phyloP scores from a whole-genome alignment of 2,797 vertebrate genomes.

The Melanogrammus aeglefinus region DNA sequence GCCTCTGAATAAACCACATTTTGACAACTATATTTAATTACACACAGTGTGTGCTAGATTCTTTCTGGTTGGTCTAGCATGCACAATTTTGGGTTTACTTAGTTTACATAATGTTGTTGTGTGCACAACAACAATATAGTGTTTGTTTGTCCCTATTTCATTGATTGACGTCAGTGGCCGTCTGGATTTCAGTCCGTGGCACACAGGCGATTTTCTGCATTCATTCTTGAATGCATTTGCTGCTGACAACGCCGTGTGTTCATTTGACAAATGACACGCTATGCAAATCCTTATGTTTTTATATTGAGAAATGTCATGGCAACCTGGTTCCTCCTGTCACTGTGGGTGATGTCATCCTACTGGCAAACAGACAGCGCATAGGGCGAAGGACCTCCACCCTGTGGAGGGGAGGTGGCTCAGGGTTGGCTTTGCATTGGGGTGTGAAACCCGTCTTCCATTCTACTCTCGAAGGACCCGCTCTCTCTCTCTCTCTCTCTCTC shows the following conservation, averaged over 20 bases:
- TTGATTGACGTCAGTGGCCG: neutral
- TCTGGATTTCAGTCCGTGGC: neutral
- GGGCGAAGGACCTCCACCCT: neutral
- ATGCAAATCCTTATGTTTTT: neutral
- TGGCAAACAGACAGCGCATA: neutral
- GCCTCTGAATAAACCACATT: neutral
- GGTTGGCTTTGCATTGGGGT: neutral
- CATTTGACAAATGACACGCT: neutral
- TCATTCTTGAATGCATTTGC: neutral
- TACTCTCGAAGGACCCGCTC: neutral
- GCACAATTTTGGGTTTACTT: too few species aligned
- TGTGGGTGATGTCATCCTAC: neutral
- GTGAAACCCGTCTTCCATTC: conserved; percentile 1
- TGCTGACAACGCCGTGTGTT: neutral
- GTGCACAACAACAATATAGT: neutral
- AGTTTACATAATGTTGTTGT: too few species aligned
- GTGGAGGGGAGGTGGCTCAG: neutral
- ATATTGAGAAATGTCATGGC: neutral
- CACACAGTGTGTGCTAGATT: neutral
- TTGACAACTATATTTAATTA: neutral
- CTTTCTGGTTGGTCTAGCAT: neutral
- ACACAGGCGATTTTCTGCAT: too few species aligned
- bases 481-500: neutral
- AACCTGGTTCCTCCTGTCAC: neutral
- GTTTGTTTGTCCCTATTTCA: neutral